Conservation (phyloP, 2,888 invertebrate species). For the Endomychus coccineus region DNA sequence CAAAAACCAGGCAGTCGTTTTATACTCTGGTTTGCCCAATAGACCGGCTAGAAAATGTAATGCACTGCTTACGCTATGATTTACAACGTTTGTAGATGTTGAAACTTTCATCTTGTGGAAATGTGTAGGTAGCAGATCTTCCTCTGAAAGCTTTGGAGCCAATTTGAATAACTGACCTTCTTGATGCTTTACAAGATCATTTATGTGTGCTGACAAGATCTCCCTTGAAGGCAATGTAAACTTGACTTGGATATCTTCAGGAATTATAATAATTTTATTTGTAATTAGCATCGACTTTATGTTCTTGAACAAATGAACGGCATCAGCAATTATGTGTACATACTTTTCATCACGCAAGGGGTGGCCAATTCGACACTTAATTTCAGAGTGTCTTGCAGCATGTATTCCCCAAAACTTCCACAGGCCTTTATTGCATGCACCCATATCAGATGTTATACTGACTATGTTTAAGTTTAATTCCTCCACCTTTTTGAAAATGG, state of each 20-base stretch:
- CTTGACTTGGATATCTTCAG: conserved; percentile 13
- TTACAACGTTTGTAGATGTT: conserved; percentile 21
- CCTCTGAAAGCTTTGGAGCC: conserved; percentile 21
- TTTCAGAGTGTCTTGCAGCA: conserved; percentile 14
- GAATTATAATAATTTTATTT: conserved; percentile 19
- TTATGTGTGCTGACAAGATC: conserved; percentile 18
- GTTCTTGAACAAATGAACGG: conserved; percentile 23
- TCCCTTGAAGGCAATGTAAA: conserved; percentile 19
- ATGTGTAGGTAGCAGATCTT: conserved; percentile 19
- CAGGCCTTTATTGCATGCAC: conserved; percentile 23
- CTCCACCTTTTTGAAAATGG: conserved; percentile 20
- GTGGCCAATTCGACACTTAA: conserved; percentile 15
- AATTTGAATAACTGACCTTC: conserved; percentile 16
- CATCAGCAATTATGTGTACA: conserved; percentile 22
- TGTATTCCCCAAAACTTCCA: conserved; percentile 22
- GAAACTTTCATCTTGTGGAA: conserved; percentile 24
- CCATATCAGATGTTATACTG: conserved; percentile 27
- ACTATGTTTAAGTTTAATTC: conserved; percentile 19
- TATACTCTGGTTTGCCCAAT: conserved; percentile 17
- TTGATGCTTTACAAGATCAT: conserved; percentile 15
- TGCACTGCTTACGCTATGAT: conserved; percentile 18
- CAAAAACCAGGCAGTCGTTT: conserved; percentile 25
- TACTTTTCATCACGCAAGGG: conserved; percentile 17
- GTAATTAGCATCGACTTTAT: conserved; percentile 20
- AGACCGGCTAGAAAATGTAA: conserved; percentile 15